Evolutionary conservation across 1,140 invertebrate species (phyloP), one percentile per base, ranked within the genome.

Genomic region (Drosophila azteca): DNA sequence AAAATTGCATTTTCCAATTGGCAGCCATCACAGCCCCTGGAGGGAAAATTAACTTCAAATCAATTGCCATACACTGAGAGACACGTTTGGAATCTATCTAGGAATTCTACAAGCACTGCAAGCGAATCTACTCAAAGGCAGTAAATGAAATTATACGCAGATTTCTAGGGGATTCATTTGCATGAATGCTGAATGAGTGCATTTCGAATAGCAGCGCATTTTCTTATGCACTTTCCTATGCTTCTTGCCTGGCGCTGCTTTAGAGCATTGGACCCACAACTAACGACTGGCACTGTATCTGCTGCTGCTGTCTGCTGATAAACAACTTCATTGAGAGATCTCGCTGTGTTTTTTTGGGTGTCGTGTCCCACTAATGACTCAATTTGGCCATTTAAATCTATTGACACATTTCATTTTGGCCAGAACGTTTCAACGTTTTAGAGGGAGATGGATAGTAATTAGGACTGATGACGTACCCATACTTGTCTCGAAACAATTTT

Each of bases 401-500:
- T 66, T 74, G 71, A 75, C 71, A 74, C 71, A 75, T 74, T 69
- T 58, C 35, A 57, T 59, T 66, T 66, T 74, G 41, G 17, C 54
- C 53, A 74, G 61, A 74, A 74, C 49, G 24, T 64, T 48, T 63
- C 41, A 52, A 22, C 50, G 22, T 24, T 24, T 24, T 4, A 24
- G 22, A 44, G 41, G n/a, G 49, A 50, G 49, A 24, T 48, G 71
- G 43, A 62, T 13, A 78, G 74, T 87, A 82, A 88, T 88, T 85
- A 82, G 78, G 75, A 63, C 85, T 66, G 69, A 77, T 85, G 66
- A 82, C 59, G 65, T 82, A 58, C 73, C 73, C 82, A 82, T 79
- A 82, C 75, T 78, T 72, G 70, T 65, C 68, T 76, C 69, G 85
- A 87, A 88, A 79, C 83, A 60, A 61, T 85, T 87, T 71, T 74